Base-by-base conservation (phyloP, 2,888 invertebrate genomes). In the Tanytarsus gracilentus region DNA sequence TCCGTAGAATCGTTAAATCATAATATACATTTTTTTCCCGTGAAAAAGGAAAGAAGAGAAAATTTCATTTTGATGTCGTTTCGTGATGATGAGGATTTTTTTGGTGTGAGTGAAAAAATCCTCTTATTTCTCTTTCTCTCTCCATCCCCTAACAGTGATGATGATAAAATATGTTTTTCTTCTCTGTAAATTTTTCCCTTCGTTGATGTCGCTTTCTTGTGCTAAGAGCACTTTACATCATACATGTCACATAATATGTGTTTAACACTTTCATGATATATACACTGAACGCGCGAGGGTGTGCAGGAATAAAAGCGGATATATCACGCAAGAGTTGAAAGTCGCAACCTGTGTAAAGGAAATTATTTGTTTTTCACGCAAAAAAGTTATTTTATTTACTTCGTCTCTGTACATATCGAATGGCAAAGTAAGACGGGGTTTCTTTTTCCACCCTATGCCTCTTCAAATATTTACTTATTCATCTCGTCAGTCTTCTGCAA, bases 261-360 rank as follows among this genome's bases (percentile, higher is more conserved):
- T 44, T 56, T 56, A 56, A 56, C 56, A 56, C 56, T 56, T 56
- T 56, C 44, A 44, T 56, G 56, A 56, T 56, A 44, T 44, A 56
- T 16, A 6, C 1, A 16, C 26, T 39, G 39, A 39, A 50, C 8
- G 50, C 23, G 26, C 9, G 9, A 30, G 30, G 9, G n/a, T n/a
- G n/a, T n/a, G n/a, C n/a, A n/a, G n/a, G n/a, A n/a, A n/a, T n/a
- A n/a, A 39, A 39, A 14, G 6, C 39, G 39, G 39, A 39, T 39
- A 14, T 14, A 39, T 39, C 29, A 29, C n/a, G n/a, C n/a, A n/a
- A n/a, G n/a, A n/a, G n/a, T n/a, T n/a, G n/a, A n/a, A n/a, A n/a
- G n/a, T n/a, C n/a, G n/a, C n/a, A n/a, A n/a, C n/a, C n/a, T n/a
- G n/a, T n/a, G n/a, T n/a, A n/a, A n/a, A n/a, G n/a, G n/a, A n/a